Percentiles rank a stretch among this genome's conserved stretches.
phyloP scores from a whole-genome alignment of 2,888 invertebrate genomes.

The Mythimna loreyi region DNA sequence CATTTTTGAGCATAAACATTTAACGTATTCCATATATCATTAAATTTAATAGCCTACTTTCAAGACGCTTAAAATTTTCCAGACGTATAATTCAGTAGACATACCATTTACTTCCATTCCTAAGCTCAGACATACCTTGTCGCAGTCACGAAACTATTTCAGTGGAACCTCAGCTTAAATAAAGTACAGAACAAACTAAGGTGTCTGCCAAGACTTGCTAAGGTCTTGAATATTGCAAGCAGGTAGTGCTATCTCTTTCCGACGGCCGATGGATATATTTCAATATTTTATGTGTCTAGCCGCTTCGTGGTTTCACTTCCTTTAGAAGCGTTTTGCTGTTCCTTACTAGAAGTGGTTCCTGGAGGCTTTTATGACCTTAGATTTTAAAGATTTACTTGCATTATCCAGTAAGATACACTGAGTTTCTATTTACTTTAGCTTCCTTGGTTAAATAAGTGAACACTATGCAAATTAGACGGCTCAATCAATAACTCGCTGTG shows the following conservation, averaged over 20 bases:
- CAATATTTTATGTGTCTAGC: constrained; percentile 79
- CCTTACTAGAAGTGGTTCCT: constrained; percentile 21
- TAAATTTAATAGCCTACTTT: neutral
- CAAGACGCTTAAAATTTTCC: constrained; percentile 17
- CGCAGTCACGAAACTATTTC: constrained; percentile 65
- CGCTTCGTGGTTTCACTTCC: constrained; percentile 64
- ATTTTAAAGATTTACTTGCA: constrained; percentile 9
- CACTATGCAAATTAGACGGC: neutral
- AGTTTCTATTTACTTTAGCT: neutral
- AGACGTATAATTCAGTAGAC: constrained; percentile 39
- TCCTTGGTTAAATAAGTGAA: neutral
- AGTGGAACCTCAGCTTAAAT: constrained; percentile 63
- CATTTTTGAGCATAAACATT: neutral
- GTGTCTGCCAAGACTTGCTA: constrained; percentile 73
- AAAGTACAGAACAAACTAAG: constrained; percentile 68
- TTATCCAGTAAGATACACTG: neutral
- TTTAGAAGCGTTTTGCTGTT: constrained; percentile 55
- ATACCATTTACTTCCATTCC: constrained; percentile 31
- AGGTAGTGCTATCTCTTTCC: constrained; percentile 64
- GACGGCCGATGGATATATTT: constrained; percentile 66
- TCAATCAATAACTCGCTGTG: neutral
- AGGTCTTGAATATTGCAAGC: constrained; percentile 76
- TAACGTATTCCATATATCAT: constrained; percentile 15
- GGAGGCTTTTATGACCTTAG: constrained; percentile 26
- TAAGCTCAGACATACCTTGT: constrained; percentile 41